phyloP scores from a whole-genome alignment of 1,140 invertebrate species.

The Drosophila quadrilineata region DNA sequence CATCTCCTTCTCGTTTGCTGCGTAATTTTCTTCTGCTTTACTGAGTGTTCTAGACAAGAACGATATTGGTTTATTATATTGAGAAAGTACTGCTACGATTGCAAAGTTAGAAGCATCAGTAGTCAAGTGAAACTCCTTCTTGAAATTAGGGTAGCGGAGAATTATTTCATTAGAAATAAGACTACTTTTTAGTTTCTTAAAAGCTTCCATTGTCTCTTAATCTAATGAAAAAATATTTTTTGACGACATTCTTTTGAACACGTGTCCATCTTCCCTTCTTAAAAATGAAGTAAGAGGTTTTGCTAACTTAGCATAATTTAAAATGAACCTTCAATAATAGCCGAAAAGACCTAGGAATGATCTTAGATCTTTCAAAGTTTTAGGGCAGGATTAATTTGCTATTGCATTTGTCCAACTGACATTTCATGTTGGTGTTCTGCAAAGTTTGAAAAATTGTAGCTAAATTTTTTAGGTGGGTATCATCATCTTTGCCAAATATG shows the following conservation, averaged over 20 bases:
- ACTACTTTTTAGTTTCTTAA: background rate
- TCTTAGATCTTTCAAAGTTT: slow-evolving; percentile 1
- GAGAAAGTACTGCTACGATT: slow-evolving; percentile 67
- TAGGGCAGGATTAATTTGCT: slow-evolving; percentile 26
- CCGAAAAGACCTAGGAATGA: background rate
- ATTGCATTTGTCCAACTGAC: slow-evolving; percentile 29
- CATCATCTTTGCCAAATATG: slow-evolving; percentile 32
- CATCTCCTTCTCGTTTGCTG: slow-evolving; percentile 55
- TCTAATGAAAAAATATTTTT: background rate
- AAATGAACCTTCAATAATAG: background rate
- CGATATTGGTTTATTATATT: slow-evolving; percentile 40
- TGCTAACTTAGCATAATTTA: background rate
- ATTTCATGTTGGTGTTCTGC: slow-evolving; percentile 20
- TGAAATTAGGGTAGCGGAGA: background rate
- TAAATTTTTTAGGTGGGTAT: slow-evolving; percentile 1
- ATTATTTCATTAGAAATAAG: background rate
- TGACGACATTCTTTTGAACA: background rate
- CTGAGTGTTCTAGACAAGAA: slow-evolving; percentile 68
- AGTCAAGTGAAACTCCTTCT: background rate
- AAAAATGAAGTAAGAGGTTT: background rate
- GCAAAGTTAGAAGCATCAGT: slow-evolving; percentile 23
- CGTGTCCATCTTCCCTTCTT: background rate
- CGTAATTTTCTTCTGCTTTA: slow-evolving; percentile 58
- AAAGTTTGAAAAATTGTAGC: background rate
- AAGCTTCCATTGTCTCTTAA: background rate